Conservation (phyloP, 1,140 invertebrate genomes). For the Tyrophagus putrescentiae region DNA sequence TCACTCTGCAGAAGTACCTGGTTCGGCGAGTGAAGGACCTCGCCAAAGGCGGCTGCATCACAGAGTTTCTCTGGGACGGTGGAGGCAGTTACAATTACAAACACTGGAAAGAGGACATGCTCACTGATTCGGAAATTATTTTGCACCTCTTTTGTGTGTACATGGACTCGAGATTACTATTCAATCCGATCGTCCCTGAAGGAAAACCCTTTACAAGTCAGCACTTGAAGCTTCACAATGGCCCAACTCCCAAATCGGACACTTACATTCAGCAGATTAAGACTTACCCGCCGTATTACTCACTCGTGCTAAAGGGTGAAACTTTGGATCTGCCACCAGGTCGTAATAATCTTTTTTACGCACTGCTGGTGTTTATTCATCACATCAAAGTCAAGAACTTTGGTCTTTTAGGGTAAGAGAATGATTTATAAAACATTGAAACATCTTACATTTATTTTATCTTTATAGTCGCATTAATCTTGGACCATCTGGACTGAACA, state of each 20-base stretch:
- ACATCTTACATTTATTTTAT: slow-evolving; percentile 10
- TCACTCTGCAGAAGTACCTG: slow-evolving; percentile 52
- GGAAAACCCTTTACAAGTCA: slow-evolving; percentile 55
- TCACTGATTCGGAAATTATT: slow-evolving; percentile 60
- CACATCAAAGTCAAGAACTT: slow-evolving; percentile 54
- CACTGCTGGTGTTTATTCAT: slow-evolving; percentile 58
- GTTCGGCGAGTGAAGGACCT: slow-evolving; percentile 57
- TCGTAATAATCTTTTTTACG: slow-evolving; percentile 64
- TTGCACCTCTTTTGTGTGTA: slow-evolving; percentile 66
- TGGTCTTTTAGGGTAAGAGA: slow-evolving; percentile 48
- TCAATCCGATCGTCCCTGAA: slow-evolving; percentile 54
- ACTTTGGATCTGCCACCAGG: slow-evolving; percentile 53
- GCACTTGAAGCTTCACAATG: slow-evolving; percentile 43
- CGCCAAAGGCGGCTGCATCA: slow-evolving; percentile 58
- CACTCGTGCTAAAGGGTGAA: slow-evolving; percentile 44
- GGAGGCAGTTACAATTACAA: slow-evolving; percentile 53
- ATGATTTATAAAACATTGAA: neutral
- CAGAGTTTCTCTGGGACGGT: slow-evolving; percentile 61
- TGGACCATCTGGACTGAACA: slow-evolving; percentile 57
- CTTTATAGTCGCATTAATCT: slow-evolving; percentile 49
- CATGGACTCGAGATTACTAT: slow-evolving; percentile 59
- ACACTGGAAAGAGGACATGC: slow-evolving; percentile 58
- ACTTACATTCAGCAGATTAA: slow-evolving; percentile 35
- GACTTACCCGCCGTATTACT: slow-evolving; percentile 54
- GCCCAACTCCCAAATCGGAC: slow-evolving; percentile 29